Conservation (phyloP, 2,888 invertebrate species). For the Aspidiotus rigidus region DNA sequence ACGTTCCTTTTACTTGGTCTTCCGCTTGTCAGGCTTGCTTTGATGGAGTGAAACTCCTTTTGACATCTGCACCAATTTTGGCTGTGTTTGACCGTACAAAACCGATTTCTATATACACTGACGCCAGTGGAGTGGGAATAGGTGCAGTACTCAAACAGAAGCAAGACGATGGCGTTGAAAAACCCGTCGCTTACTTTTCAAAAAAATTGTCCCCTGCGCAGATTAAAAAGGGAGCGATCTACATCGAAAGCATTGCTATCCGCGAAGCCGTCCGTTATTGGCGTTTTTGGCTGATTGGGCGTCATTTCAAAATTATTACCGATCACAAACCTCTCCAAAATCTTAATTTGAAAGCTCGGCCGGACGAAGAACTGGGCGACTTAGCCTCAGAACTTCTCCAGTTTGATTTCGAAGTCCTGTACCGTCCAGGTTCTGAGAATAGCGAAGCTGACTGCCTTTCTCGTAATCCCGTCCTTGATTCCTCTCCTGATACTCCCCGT, state of each 20-base stretch:
- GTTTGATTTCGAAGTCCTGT: constrained; percentile 36
- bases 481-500: not conserved
- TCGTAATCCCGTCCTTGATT: not conserved
- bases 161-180: constrained; percentile 36
- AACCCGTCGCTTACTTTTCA: constrained; percentile 38
- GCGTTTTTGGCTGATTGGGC: constrained; percentile 34
- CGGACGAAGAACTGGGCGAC: constrained; percentile 38
- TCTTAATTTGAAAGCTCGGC: constrained; percentile 36
- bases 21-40: constrained; percentile 35
- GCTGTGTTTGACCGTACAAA: constrained; percentile 36
- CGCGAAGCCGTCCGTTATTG: constrained; percentile 34
- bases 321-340: constrained; percentile 37
- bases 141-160: constrained; percentile 38
- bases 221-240: constrained; percentile 35
- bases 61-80: constrained; percentile 35
- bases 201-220: constrained; percentile 38
- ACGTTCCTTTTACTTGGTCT: constrained; percentile 35
- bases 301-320: constrained; percentile 23
- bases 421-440: constrained; percentile 1
- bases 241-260: constrained; percentile 32
- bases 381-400: constrained; percentile 37
- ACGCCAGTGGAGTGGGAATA: constrained; percentile 37
- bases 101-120: constrained; percentile 37
- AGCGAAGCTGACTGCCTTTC: not conserved
- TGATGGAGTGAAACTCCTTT: constrained; percentile 21